phyloP scores from a whole-genome alignment of 2,888 invertebrate genomes.

The Cryptus armator region DNA sequence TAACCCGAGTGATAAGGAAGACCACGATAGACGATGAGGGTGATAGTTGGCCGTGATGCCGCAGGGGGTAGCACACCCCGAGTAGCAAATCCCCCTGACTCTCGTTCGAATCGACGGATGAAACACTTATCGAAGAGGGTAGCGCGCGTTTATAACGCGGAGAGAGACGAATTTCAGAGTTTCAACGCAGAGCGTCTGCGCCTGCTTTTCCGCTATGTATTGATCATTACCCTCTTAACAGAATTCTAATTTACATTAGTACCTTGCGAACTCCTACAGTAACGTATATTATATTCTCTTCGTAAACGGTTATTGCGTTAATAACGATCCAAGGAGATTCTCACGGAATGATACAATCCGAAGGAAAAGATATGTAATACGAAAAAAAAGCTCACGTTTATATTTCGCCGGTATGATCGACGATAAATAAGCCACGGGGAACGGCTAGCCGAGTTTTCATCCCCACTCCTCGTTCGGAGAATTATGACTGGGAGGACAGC shows the following conservation, averaged over 20 bases:
- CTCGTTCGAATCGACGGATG: slow-evolving; percentile 62
- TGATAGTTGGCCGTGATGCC: slow-evolving; percentile 76
- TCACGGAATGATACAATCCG: too few relatives aligned
- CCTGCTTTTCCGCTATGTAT: slow-evolving; percentile 80
- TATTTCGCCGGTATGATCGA: neutral
- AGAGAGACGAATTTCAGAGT: slow-evolving; percentile 37
- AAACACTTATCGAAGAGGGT: slow-evolving; percentile 73
- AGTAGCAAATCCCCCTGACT: slow-evolving; percentile 43
- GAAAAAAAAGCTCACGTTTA: neutral
- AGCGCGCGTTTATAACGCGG: slow-evolving; percentile 66
- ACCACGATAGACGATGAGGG: slow-evolving; percentile 48
- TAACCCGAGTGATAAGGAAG: slow-evolving; percentile 77
- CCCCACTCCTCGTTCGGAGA: slow-evolving; percentile 3
- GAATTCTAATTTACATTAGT: slow-evolving; percentile 83
- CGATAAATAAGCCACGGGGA: neutral
- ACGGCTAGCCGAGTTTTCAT: slow-evolving; percentile 8
- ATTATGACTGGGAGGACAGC: slow-evolving; percentile 24
- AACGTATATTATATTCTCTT: slow-evolving; percentile 26
- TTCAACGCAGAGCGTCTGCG: slow-evolving; percentile 82
- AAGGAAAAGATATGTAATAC: too few relatives aligned
- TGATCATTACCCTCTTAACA: slow-evolving; percentile 85
- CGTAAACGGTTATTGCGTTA: neutral
- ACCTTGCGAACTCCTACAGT: slow-evolving; percentile 71
- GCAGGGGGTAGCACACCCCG: slow-evolving; percentile 81
- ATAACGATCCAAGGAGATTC: too few relatives aligned